Evolutionary conservation across 1,140 invertebrate genomes (phyloP).

Genomic region (Drosophila lini): DNA sequence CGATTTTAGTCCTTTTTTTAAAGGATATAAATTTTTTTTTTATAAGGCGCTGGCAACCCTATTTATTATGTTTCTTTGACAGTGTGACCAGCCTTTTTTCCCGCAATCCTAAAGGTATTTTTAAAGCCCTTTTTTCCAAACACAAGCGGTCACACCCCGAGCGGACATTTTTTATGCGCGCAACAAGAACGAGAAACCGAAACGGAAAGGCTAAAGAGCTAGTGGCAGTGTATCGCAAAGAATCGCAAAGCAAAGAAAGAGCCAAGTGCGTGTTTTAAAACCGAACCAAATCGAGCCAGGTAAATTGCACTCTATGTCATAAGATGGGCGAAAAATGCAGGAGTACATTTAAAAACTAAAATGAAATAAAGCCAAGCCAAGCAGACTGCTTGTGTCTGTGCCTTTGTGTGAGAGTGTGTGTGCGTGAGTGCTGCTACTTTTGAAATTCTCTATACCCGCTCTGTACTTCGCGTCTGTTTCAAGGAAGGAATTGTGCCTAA

Average conservation of each 20-base stretch:
- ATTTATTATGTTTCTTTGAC: background rate
- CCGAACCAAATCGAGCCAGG: conserved; percentile 45
- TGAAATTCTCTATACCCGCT: conserved; percentile 81
- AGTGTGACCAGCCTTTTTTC: background rate
- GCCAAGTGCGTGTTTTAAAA: conserved; percentile 54
- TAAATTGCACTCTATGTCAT: conserved; percentile 49
- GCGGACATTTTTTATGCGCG: conserved; percentile 45
- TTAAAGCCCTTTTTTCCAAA: background rate
- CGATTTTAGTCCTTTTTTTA: too few relatives aligned
- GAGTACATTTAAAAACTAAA: conserved; percentile 43
- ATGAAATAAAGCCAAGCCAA: conserved; percentile 65
- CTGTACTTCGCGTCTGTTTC: conserved; percentile 57
- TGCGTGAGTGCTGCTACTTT: conserved; percentile 67
- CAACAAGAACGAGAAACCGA: conserved; percentile 53
- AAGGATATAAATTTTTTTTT: too few relatives aligned
- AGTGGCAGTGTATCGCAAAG: conserved; percentile 27
- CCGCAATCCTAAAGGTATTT: background rate
- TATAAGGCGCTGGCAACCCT: too few relatives aligned
- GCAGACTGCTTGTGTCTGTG: conserved; percentile 62
- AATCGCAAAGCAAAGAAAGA: conserved; percentile 46
- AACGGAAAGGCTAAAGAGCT: conserved; percentile 45
- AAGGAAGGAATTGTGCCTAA: conserved; percentile 41
- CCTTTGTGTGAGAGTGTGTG: conserved; percentile 50
- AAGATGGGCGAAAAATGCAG: conserved; percentile 24
- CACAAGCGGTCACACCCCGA: background rate